Base-by-base conservation (phyloP, 1,140 invertebrate species). In the Lordiphosa collinella region DNA sequence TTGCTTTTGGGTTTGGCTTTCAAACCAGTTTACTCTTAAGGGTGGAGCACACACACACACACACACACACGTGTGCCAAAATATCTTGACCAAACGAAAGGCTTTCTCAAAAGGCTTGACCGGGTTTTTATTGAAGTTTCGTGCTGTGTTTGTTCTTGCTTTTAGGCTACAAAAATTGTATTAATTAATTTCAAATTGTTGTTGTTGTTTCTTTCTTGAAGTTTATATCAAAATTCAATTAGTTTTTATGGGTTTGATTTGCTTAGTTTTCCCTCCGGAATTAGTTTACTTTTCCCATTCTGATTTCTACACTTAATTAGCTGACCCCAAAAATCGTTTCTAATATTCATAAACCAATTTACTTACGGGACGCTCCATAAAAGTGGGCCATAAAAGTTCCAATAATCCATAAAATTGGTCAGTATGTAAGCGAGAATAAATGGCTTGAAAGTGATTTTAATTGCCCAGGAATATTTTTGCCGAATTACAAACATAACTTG, bases 171-270 rank as follows among this genome's bases (percentile, higher is more conserved):
- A 55, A 47, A 70, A 55, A 80, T 80, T 70, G 75, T 82, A 70
- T 82, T 82, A 80, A 80, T 80, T 80, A 82, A 70, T 76, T 82
- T 82, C 41, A 67, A 67, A 71, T 75, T 36, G 43, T 60, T 67
- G 43, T 60, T 67, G 37, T 18, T 32, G 29, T 29, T 54, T 12
- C 29, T 10, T 8, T 43, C 14, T 50, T 44, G 9, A 14, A 41
- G 37, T 25, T 35, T 37, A 12, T 50, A 46, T 40, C 61, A 53
- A 60, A 74, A 55, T 53, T 60, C 54, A 62, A 75, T 75, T 75
- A 75, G 65, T 75, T 74, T 53, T 50, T 49, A 48, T 43, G 36
- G 63, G 48, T 46, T 35, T 41, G 47, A 37, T 41, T 43, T 14
- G 9, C 14, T 47, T 34, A 41, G 36, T 12, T 43, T 55, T 18